A percentile compares a stretch with the other conserved stretches of the same genome.
Conservation (phyloP, 2,113 vertebrate species). For the Catharus fuscescens region DNA sequence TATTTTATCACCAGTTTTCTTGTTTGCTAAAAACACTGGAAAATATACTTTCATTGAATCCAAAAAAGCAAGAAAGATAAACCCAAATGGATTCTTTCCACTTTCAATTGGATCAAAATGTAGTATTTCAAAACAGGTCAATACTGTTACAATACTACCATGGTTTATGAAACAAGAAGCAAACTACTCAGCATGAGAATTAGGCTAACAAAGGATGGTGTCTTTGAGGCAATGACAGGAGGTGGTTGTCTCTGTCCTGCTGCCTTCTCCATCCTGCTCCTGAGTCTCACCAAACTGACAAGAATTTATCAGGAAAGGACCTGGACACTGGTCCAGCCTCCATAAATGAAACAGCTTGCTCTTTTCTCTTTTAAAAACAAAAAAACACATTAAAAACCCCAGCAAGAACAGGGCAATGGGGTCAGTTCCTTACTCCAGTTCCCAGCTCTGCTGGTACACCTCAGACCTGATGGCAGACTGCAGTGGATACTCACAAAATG, state of each 20-base stretch:
- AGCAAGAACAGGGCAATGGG: neutral
- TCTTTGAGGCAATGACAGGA: neutral
- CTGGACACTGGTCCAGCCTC: neutral
- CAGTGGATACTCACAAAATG: neutral
- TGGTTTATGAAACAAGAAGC: neutral
- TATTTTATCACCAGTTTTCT: neutral
- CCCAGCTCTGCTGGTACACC: neutral
- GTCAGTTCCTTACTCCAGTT: neutral
- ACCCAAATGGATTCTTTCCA: neutral
- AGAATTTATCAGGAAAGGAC: neutral
- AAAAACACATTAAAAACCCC: neutral
- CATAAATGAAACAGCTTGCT: neutral
- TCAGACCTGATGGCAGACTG: neutral
- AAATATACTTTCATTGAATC: neutral
- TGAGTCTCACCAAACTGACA: neutral
- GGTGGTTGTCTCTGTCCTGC: neutral
- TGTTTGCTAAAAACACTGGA: neutral
- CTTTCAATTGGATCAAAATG: neutral
- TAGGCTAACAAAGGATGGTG: neutral
- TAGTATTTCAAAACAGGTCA: neutral
- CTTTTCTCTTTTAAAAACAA: neutral
- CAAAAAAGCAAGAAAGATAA: neutral
- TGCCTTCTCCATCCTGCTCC: neutral
- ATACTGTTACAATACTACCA: neutral
- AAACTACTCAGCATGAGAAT: neutral